Conservation (phyloP, 2,888 invertebrate species). For the Drosophila colorata region DNA sequence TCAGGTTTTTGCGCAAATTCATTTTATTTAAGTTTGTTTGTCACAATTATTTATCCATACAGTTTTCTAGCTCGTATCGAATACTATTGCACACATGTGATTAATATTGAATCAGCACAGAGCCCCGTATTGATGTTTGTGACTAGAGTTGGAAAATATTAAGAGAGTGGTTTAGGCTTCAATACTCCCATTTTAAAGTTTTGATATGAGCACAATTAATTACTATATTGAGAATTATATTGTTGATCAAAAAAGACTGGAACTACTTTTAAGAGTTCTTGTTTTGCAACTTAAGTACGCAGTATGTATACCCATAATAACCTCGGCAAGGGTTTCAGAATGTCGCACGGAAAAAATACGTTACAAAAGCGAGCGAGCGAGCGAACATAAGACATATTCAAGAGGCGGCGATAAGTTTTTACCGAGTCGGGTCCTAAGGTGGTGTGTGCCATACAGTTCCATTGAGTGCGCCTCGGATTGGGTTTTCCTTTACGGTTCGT, state of each 20-base stretch:
- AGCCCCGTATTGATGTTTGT: no score
- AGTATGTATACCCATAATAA: background rate
- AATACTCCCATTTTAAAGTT: no score
- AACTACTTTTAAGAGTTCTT: background rate
- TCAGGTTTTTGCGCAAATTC: background rate
- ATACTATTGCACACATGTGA: background rate
- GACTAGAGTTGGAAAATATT: no score
- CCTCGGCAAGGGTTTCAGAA: background rate
- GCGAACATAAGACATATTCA: slow-evolving; percentile 18
- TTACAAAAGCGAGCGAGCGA: slow-evolving; percentile 50
- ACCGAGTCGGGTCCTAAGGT: slow-evolving; percentile 13
- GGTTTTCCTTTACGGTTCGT: slow-evolving; percentile 67
- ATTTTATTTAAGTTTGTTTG: background rate
- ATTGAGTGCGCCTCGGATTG: slow-evolving; percentile 57
- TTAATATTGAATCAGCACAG: background rate
- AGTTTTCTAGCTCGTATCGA: background rate
- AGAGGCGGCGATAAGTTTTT: slow-evolving; percentile 35
- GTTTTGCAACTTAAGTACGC: background rate
- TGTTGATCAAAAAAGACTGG: no score
- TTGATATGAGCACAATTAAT: background rate
- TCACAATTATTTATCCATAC: background rate
- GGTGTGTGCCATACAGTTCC: slow-evolving; percentile 72
- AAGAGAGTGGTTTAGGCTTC: no score
- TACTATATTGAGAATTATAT: no score
- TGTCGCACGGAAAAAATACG: slow-evolving; percentile 49